Evolutionary conservation across 2,113 vertebrate genomes (phyloP), one percentile per base, ranked within the genome.

Genomic region (Colius striatus): DNA sequence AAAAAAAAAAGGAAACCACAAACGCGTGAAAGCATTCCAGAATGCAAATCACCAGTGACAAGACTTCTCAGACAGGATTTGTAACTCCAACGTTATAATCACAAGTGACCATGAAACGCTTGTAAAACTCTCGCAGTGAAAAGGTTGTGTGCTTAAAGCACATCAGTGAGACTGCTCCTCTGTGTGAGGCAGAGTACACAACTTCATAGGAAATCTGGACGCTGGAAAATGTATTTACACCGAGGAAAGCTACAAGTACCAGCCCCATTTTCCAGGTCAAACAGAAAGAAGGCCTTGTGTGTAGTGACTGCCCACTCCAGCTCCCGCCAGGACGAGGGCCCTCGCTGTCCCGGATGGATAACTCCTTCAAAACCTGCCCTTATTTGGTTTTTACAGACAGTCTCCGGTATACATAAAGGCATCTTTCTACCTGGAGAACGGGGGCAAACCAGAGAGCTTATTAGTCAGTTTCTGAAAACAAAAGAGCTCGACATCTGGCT

Each of bases 401-500:
- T 3, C 89, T 58, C 41, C 34, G 30, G 25, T 66, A 19, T 16
- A 60, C 55, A 96, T 78, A 97, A 92, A 84, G 84, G 62, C 96
- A 83, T 94, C 87, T 83, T 75, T 82, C 74, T 54, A 92, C 95
- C 95, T 95, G 87, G 36, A 38, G 41, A 12, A 6, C 10, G 15
- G 20, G 48, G 11, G 18, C 9, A 38, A 67, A 54, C 50, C 62
- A 29, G 26, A 61, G 21, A 26, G 87, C 95, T 95, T 85, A 87
- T 68, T 29, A 88, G 58, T 34, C 91, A 77, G 78, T 55, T 86
- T 50, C 66, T 92, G 84, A 84, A 96, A 97, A 97, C 97, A 97
- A 96, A 97, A 97, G 96, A 91, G 51, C 86, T 70, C 83, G 92
- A 87, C 94, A 80, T 92, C 92, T 93, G 91, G 84, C 91, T 91